These are phyloP conservation scores for Rhabdophis nuchalis DNA, from an alignment of 2,797 vertebrate genomes.

Conservation along the genomic window DNA sequence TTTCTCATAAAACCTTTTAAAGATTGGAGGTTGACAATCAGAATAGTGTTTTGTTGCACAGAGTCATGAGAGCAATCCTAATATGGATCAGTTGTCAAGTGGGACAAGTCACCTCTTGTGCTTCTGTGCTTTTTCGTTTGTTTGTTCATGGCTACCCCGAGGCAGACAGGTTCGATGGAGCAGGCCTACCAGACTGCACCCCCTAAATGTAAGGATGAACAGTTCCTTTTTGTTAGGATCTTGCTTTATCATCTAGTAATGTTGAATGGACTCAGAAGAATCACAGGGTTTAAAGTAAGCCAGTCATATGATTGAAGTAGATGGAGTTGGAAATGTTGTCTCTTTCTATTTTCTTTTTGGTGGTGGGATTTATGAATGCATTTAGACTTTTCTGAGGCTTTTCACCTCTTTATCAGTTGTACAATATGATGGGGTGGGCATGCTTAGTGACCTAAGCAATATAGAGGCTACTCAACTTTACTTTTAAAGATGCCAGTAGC, in stretches of 20 bases:
- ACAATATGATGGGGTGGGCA: background rate
- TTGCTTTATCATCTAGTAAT: background rate
- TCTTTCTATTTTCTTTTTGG: background rate
- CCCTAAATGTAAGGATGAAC: background rate
- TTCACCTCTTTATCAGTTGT: background rate
- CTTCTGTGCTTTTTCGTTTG: background rate
- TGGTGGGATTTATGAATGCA: background rate
- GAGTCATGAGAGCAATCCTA: background rate
- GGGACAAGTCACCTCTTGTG: background rate
- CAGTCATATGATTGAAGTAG: background rate
- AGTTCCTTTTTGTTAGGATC: background rate
- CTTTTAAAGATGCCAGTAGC: background rate
- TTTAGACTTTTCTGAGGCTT: background rate
- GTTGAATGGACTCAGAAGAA: background rate
- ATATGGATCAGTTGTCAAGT: background rate
- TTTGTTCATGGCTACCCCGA: background rate
- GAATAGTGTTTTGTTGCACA: background rate
- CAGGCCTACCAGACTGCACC: background rate
- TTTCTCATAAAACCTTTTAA: background rate
- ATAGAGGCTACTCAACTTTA: background rate
- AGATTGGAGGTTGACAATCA: background rate
- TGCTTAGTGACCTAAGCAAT: background rate
- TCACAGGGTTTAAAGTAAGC: background rate
- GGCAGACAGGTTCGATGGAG: background rate
- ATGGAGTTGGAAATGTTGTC: background rate